These are phyloP conservation scores for Pentalonia nigronervosa DNA, from an alignment of 1,140 invertebrate species.

Conservation along the genomic window DNA sequence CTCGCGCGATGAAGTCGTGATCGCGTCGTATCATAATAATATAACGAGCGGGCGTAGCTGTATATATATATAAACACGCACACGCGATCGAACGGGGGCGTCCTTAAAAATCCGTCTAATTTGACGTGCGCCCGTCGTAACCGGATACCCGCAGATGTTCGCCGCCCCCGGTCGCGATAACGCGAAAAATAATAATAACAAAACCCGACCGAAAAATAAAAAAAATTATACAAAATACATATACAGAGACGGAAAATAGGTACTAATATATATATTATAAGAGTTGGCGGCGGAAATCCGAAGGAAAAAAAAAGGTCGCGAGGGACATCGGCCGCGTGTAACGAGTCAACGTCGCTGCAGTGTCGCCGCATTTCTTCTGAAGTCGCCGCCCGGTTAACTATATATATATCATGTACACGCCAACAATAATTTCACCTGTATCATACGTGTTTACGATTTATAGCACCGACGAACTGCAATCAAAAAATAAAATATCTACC, in stretches of 20 bases:
- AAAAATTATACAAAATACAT: conserved; percentile 14
- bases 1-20: not conserved
- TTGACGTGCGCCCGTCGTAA: conserved; percentile 39
- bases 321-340: not conserved
- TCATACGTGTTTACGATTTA: not conserved
- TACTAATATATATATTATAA: not conserved
- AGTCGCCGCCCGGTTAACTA: not conserved
- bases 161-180: not conserved
- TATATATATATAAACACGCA: not conserved
- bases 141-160: conserved; percentile 50
- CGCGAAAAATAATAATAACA: conserved; percentile 41
- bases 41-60: not conserved
- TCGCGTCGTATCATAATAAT: not conserved
- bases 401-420: not conserved
- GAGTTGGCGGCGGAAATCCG: not conserved
- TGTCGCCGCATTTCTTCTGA: not conserved
- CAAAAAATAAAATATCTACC: not conserved
- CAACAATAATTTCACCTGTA: not conserved
- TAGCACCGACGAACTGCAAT: not conserved
- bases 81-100: not conserved
- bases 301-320: not conserved
- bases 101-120: conserved; percentile 43
- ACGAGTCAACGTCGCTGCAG: not conserved
- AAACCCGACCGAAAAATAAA: not conserved
- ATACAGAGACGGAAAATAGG: not conserved